Evolutionary conservation across 1,140 invertebrate genomes (phyloP).

Genomic region (Drosophila elegans): DNA sequence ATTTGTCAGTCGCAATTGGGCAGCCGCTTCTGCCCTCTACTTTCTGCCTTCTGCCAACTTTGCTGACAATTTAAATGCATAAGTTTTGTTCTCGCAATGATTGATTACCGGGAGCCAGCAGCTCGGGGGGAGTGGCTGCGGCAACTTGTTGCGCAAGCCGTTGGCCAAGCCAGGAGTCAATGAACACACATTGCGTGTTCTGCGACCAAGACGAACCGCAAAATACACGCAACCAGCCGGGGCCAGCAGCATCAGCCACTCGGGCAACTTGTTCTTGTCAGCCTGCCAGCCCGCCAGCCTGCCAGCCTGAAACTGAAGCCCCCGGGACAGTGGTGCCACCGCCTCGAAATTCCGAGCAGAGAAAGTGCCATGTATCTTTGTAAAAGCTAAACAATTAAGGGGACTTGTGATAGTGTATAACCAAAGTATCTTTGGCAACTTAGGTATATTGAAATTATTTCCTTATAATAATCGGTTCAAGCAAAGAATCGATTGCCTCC

Average conservation of each 20-base stretch:
- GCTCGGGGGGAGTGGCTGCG: conserved; percentile 31
- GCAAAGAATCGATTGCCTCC: neutral
- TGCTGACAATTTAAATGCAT: conserved; percentile 81
- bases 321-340: conserved; percentile 44
- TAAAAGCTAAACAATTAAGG: too few species aligned
- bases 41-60: neutral
- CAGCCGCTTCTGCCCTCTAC: conserved; percentile 4
- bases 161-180: conserved; percentile 60
- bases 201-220: conserved; percentile 57
- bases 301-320: conserved; percentile 66
- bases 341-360: neutral
- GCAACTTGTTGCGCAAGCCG: conserved; percentile 74
- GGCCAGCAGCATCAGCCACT: conserved; percentile 36
- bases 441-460: neutral
- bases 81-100: conserved; percentile 68
- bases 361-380: neutral
- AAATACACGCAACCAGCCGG: conserved; percentile 47
- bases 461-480: neutral
- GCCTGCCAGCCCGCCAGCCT: conserved; percentile 2
- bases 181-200: conserved; percentile 81
- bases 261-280: conserved; percentile 63
- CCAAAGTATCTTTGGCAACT: neutral
- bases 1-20: conserved; percentile 75
- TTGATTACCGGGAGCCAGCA: conserved; percentile 62
- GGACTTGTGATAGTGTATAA: too few species aligned